Percentiles rank a stretch among this genome's conserved stretches.
Conservation (phyloP, 2,888 invertebrate species). For the Thereva unica region DNA sequence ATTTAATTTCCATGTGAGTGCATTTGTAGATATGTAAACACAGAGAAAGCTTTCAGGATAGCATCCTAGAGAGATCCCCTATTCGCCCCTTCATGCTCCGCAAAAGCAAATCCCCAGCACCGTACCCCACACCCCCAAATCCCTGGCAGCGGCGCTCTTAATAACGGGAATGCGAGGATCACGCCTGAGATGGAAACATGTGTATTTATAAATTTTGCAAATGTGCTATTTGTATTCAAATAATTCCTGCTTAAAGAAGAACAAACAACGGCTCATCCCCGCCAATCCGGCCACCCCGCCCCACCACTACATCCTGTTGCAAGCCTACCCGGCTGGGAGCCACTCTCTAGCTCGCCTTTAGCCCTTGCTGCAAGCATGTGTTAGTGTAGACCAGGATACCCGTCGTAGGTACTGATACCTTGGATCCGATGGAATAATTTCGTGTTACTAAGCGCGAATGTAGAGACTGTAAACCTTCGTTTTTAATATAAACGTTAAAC, state of each 20-base stretch:
- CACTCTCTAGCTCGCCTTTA: not conserved
- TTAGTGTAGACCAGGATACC: too few relatives aligned
- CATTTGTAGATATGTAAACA: constrained; percentile 20
- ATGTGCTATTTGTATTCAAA: constrained; percentile 26
- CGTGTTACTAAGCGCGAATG: constrained; percentile 14
- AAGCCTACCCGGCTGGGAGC: not conserved
- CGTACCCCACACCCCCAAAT: not conserved
- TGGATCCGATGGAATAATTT: constrained; percentile 30
- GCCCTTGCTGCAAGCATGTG: too few relatives aligned
- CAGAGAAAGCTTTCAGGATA: constrained; percentile 3
- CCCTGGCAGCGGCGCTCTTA: not conserved
- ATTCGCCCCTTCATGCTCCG: not conserved
- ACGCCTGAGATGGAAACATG: constrained; percentile 17
- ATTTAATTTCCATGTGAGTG: constrained; percentile 24
- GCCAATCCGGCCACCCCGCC: not conserved
- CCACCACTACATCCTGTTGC: not conserved
- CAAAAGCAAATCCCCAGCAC: not conserved
- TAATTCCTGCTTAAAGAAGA: constrained; percentile 25
- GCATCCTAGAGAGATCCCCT: not conserved
- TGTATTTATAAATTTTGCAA: constrained; percentile 28
- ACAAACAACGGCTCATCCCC: constrained; percentile 23
- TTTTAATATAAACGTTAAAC: constrained; percentile 31
- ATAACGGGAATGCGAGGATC: constrained; percentile 3
- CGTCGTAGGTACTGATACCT: constrained; percentile 3
- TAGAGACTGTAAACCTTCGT: constrained; percentile 10